A percentile compares a stretch with the other conserved stretches of the same genome.
Conservation (phyloP, 2,797 vertebrate species). For the Hippocampus kuda region DNA sequence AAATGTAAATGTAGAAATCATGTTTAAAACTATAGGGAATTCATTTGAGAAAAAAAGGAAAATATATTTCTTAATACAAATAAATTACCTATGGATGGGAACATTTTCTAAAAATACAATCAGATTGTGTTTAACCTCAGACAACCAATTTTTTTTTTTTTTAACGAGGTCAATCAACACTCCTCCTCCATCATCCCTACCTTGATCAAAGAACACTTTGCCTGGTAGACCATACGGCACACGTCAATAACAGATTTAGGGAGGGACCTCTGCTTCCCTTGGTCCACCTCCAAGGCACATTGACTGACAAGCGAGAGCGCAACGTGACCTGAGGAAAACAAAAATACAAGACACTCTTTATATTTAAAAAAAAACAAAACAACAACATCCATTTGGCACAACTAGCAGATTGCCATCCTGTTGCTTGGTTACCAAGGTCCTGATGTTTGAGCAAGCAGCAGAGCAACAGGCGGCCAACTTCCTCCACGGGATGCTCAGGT, state of each 20-base stretch:
- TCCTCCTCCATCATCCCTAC: slow-evolving; percentile 48
- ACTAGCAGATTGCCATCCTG: neutral
- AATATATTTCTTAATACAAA: too few relatives aligned
- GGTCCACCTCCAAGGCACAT: slow-evolving; percentile 85
- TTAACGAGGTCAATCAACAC: neutral
- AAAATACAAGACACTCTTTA: neutral
- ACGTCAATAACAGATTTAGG: slow-evolving; percentile 95
- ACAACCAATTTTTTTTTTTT: too few relatives aligned
- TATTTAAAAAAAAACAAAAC: neutral
- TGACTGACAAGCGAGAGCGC: slow-evolving; percentile 89
- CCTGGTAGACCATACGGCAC: slow-evolving; percentile 95
- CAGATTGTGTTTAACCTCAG: too few relatives aligned
- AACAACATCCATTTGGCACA: neutral
- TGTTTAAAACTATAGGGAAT: too few relatives aligned
- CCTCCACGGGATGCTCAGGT: slow-evolving; percentile 94
- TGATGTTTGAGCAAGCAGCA: slow-evolving; percentile 97
- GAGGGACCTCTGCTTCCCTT: slow-evolving; percentile 85
- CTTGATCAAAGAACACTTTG: slow-evolving; percentile 97
- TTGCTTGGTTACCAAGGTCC: slow-evolving; percentile 83
- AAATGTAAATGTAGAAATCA: too few relatives aligned
- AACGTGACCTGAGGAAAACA: slow-evolving; percentile 73
- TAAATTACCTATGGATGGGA: too few relatives aligned
- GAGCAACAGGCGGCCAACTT: slow-evolving; percentile 89
- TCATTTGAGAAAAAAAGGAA: too few relatives aligned
- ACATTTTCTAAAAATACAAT: too few relatives aligned